Evolutionary conservation across 2,888 invertebrate genomes (phyloP).

Genomic region (Graphium colonna): DNA sequence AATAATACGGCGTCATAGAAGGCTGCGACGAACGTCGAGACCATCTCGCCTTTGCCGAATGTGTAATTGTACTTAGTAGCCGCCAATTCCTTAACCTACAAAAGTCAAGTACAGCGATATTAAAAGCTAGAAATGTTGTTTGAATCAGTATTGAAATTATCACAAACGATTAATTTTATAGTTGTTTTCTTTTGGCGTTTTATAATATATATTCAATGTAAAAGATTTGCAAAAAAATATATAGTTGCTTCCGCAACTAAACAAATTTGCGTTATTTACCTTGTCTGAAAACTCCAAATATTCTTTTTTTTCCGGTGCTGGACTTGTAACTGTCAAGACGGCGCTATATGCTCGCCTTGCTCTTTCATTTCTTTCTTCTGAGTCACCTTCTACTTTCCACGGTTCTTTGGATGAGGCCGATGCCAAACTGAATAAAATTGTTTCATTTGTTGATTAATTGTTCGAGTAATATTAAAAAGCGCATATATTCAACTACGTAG

Average conservation of each 20-base stretch:
- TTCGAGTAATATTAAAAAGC: no score
- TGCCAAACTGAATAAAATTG: constrained; percentile 66
- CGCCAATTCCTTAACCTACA: constrained; percentile 84
- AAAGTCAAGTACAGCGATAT: no score
- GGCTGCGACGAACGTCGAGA: constrained; percentile 95
- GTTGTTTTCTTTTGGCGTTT: no score
- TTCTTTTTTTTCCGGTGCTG: constrained; percentile 88
- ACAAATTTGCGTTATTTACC: no score
- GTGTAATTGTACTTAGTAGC: constrained; percentile 85
- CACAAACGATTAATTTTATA: no score
- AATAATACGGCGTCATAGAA: constrained; percentile 98
- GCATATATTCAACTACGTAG: no score
- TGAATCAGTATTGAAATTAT: no score
- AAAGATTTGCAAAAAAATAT: no score
- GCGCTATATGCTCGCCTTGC: constrained; percentile 93
- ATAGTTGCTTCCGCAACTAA: no score
- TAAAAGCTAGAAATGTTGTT: no score
- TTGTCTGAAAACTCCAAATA: constrained; percentile 88
- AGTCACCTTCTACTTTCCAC: constrained; percentile 91
- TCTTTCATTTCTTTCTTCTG: constrained; percentile 88
- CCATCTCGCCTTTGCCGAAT: constrained; percentile 86
- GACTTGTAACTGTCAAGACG: constrained; percentile 92
- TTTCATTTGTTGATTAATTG: no score
- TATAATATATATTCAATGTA: no score
- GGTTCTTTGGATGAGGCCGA: constrained; percentile 85